A percentile compares a stretch with the other conserved stretches of the same genome.
phyloP scores from a whole-genome alignment of 1,140 invertebrate species.

The Sinonovacula constricta region DNA sequence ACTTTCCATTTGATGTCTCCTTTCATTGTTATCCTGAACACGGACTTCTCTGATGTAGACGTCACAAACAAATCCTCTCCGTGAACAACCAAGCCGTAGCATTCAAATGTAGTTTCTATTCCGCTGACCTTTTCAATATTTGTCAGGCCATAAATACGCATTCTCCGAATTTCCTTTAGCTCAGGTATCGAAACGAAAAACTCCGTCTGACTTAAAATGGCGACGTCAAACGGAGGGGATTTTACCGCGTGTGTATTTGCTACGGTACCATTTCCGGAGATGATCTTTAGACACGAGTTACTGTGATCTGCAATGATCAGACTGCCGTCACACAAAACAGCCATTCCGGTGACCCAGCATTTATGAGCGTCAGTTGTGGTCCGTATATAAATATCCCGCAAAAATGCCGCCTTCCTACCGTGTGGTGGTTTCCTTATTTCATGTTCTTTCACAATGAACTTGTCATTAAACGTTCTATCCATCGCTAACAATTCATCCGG shows the following conservation, averaged over 20 bases:
- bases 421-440: conserved; percentile 25
- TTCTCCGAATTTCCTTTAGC: conserved; percentile 22
- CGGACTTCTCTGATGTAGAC: conserved; percentile 29
- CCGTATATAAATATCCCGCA: conserved; percentile 9
- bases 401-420: background rate
- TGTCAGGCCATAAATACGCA: conserved; percentile 10
- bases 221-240: conserved; percentile 33
- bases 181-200: conserved; percentile 22
- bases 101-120: conserved; percentile 28
- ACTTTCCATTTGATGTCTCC: conserved; percentile 28
- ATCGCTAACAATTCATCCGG: too few relatives aligned
- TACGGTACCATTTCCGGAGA: background rate
- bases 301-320: conserved; percentile 26
- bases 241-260: background rate
- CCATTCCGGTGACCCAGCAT: conserved; percentile 40
- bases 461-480: too few relatives aligned
- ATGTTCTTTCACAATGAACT: conserved; percentile 31
- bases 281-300: conserved; percentile 20
- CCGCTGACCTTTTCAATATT: conserved; percentile 15
- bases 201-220: conserved; percentile 16
- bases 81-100: conserved; percentile 18
- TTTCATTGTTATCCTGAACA: background rate
- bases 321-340: conserved; percentile 15
- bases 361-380: conserved; percentile 12
- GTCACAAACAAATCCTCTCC: conserved; percentile 15